Evolutionary conservation across 2,888 invertebrate species (phyloP).

Genomic region (Rhagonycha lutea): DNA sequence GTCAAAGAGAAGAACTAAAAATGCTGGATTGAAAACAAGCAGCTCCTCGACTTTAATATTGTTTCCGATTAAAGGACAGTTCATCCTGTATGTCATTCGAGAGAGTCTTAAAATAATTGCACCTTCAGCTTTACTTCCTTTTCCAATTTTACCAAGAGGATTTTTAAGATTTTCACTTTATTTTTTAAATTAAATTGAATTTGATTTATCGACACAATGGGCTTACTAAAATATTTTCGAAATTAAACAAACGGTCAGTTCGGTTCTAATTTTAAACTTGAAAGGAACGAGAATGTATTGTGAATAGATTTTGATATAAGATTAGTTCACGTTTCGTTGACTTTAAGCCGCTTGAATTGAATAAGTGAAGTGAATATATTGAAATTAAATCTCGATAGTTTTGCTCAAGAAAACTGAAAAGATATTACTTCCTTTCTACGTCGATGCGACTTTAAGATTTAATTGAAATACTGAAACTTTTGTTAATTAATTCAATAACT

Average conservation of each 20-base stretch:
- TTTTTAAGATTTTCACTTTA: not conserved
- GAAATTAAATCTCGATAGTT: not conserved
- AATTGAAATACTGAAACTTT: not conserved
- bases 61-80: too few relatives aligned
- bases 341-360: constrained; percentile 2
- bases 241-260: not conserved
- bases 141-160: not conserved
- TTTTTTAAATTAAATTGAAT: not conserved
- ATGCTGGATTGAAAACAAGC: too few relatives aligned
- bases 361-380: constrained; percentile 9
- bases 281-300: constrained; percentile 3
- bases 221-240: not conserved
- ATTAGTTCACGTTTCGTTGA: constrained; percentile 12
- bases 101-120: not conserved
- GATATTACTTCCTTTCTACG: not conserved
- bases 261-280: not conserved
- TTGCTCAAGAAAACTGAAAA: not conserved
- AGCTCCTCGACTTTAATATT: too few relatives aligned
- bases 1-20: too few relatives aligned
- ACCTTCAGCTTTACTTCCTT: not conserved
- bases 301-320: constrained; percentile 8
- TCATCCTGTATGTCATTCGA: too few relatives aligned
- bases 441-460: not conserved
- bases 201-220: not conserved
- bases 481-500: not conserved